A percentile compares a stretch with the other conserved stretches of the same genome.
These are phyloP conservation scores for Tenthredo distinguenda DNA, from an alignment of 2,888 invertebrate genomes.

Conservation along the genomic window DNA sequence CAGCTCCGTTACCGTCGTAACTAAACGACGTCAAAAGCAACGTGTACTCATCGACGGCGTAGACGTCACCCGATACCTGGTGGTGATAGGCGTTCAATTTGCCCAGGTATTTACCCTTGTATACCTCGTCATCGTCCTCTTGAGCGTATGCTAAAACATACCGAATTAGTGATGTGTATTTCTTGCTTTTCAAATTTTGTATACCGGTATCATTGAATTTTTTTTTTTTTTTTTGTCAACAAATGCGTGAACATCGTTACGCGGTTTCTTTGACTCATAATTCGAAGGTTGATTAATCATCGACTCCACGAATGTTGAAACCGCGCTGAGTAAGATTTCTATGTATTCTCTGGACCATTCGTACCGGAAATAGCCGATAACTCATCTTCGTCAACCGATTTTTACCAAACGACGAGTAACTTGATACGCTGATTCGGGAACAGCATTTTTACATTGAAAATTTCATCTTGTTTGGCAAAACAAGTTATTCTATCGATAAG, in stretches of 20 bases:
- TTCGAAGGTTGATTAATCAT: not conserved
- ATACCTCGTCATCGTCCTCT: constrained; percentile 86
- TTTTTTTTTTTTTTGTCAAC: not conserved
- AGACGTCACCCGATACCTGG: constrained; percentile 93
- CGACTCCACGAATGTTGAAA: not conserved
- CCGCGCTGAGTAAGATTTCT: not conserved
- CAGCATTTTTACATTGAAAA: no score
- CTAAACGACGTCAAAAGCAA: constrained; percentile 89
- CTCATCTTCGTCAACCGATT: not conserved
- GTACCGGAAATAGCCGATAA: not conserved
- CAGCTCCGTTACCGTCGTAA: constrained; percentile 94
- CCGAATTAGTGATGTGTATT: not conserved
- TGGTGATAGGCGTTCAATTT: constrained; percentile 95
- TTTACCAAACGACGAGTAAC: not conserved
- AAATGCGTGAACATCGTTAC: not conserved
- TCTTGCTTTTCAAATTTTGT: not conserved
- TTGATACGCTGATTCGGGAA: no score
- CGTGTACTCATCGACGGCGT: constrained; percentile 93
- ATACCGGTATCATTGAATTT: not conserved
- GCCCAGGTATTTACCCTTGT: constrained; percentile 90
- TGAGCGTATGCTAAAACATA: constrained; percentile 78
- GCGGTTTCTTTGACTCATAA: not conserved
- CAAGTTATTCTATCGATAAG: no score
- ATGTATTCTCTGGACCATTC: not conserved
- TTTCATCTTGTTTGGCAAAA: no score